Conservation (phyloP, 2,888 invertebrate species). For the Nomada ferruginata region DNA sequence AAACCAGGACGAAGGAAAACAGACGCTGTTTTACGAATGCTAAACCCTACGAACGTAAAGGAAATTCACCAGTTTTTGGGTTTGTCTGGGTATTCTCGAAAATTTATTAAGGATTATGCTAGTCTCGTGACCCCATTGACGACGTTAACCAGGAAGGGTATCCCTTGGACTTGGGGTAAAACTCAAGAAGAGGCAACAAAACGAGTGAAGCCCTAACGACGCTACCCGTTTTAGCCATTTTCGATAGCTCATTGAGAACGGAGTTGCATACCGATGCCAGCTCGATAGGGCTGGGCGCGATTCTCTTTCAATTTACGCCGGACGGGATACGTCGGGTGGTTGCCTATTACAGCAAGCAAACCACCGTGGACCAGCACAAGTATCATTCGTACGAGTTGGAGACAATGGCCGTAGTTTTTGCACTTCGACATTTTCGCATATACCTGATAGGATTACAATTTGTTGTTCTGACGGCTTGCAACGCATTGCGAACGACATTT, state of each 20-base stretch:
- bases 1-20: too few relatives aligned
- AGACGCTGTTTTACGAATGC: too few relatives aligned
- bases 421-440: background rate
- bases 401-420: conserved; percentile 36
- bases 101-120: conserved; percentile 39
- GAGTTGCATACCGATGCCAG: conserved; percentile 79
- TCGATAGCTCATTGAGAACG: conserved; percentile 61
- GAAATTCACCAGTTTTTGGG: background rate
- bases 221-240: conserved; percentile 72
- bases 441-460: conserved; percentile 4
- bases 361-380: conserved; percentile 1
- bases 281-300: conserved; percentile 73
- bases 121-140: conserved; percentile 14
- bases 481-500: background rate
- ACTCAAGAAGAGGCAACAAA: background rate
- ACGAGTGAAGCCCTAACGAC: conserved; percentile 51
- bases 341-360: conserved; percentile 65
- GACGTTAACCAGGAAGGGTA: conserved; percentile 28
- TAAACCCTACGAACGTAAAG: background rate
- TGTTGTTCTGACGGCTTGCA: conserved; percentile 9
- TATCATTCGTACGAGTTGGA: conserved; percentile 49
- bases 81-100: background rate
- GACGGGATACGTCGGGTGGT: conserved; percentile 67
- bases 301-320: conserved; percentile 73
- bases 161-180: conserved; percentile 19